A percentile compares a stretch with the other conserved stretches of the same genome.
Conservation (phyloP, 2,113 vertebrate genomes). For the Lanius ludovicianus region DNA sequence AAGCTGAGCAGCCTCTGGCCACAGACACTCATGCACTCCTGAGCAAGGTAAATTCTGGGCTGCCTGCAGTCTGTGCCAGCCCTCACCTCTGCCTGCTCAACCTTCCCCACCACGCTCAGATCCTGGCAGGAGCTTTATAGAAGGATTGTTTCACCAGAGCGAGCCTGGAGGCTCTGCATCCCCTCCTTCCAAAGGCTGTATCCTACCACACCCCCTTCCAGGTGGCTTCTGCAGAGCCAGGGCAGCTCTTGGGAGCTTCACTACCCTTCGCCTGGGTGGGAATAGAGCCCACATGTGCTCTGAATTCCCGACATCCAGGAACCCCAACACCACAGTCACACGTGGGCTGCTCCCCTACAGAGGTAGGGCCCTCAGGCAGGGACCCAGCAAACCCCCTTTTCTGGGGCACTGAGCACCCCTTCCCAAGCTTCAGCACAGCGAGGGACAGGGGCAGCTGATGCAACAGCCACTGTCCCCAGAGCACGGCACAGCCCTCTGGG, state of each 20-base stretch:
- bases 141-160: not conserved
- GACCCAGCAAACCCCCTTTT: not conserved
- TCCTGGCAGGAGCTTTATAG: not conserved
- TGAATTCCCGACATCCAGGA: not conserved
- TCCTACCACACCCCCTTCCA: not conserved
- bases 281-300: not conserved
- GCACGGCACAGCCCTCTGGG: not conserved
- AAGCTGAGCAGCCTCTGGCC: not conserved
- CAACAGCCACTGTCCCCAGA: not conserved
- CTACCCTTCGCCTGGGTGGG: not conserved
- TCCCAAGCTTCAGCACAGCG: not conserved
- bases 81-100: accelerated
- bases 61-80: not conserved
- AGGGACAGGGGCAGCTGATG: not conserved
- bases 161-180: not conserved
- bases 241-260: not conserved
- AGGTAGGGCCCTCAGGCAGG: accelerated
- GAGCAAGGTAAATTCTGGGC: not conserved
- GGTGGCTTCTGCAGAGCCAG: not conserved
- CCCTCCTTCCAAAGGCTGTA: not conserved
- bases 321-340: not conserved
- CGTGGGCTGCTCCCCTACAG: not conserved
- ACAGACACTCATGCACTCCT: accelerated
- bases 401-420: not conserved
- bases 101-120: not conserved